These are phyloP conservation scores for Pogoniulus pusillus DNA, from an alignment of 2,797 vertebrate genomes.

Conservation along the genomic window DNA sequence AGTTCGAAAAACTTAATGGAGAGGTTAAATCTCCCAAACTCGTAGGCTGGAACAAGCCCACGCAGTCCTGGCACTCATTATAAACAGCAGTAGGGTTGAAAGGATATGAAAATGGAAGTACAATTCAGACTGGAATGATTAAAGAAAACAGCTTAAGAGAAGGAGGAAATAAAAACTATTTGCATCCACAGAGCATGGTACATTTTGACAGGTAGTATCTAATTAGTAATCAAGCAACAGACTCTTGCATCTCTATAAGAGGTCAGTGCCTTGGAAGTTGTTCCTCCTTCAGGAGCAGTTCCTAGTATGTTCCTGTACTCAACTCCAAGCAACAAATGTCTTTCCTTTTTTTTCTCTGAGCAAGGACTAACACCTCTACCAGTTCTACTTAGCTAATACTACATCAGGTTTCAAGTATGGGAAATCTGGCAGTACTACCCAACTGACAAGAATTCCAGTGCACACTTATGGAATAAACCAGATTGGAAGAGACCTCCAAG, in stretches of 20 bases:
- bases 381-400: neutral
- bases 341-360: neutral
- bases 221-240: neutral
- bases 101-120: slow-evolving; percentile 11
- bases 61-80: neutral
- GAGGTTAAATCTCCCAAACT: slow-evolving; percentile 35
- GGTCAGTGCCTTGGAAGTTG: neutral
- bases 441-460: neutral
- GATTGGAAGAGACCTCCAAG: too few relatives aligned
- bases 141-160: neutral
- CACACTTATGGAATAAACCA: too few relatives aligned
- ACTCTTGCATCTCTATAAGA: neutral
- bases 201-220: neutral
- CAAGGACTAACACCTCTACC: neutral
- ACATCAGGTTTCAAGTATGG: neutral
- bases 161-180: neutral
- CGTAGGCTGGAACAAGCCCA: slow-evolving; percentile 25
- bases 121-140: neutral
- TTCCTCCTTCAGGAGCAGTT: neutral
- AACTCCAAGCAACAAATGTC: neutral
- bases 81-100: neutral
- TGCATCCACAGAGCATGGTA: neutral
- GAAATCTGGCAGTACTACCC: neutral
- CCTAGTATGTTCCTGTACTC: neutral
- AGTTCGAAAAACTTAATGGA: slow-evolving; percentile 38